Evolutionary conservation across 2,888 invertebrate species (phyloP), one percentile per base, ranked within the genome.

Genomic region (Cenopis cana): DNA sequence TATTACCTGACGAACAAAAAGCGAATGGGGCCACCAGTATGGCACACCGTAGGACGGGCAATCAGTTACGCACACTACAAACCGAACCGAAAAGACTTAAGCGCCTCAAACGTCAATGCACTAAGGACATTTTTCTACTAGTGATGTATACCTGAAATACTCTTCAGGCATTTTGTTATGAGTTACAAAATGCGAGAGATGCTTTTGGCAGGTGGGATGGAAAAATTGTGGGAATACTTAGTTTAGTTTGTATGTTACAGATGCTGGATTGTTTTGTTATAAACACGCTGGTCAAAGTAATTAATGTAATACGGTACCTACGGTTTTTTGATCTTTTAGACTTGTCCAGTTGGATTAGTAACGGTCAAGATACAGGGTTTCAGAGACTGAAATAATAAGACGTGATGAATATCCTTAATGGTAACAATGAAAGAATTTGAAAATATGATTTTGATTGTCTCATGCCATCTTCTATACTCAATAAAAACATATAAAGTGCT

Each of bases 101-200:
- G 52, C 24, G 17, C 36, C 54, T 0, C 9, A 54, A 11, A 54
- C 20, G 38, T 20, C 50, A 52, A 64, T 38, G 18, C 18, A 52
- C 38, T 20, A 20, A 38, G 5, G 54, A 5, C 38, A 0, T 64
- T 64, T 64, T 38, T n/a, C 11, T 10, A 3, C 11, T 24, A n/a
- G 20, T 3, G 5, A 54, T 6, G 9, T 29, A 4, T 38, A 14
- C 18, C 14, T 46, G 60, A 12, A 24, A 49, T 54, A 52, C 52
- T 61, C 64, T 54, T 64, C 52, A 64, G 64, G 64, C 12, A 64
- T 64, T 64, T 64, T 38, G 64, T 64, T 64, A 64, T 38, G 64
- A 64, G 52, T 38, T 64, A 64, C 36, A 64, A 64, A 64, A 62
- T 64, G 52, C n/a, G 52, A 38, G 64, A 54, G n/a, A 54, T 64